Evolutionary conservation across 1,140 invertebrate genomes (phyloP).

Genomic region (Drosophila sturtevanti): DNA sequence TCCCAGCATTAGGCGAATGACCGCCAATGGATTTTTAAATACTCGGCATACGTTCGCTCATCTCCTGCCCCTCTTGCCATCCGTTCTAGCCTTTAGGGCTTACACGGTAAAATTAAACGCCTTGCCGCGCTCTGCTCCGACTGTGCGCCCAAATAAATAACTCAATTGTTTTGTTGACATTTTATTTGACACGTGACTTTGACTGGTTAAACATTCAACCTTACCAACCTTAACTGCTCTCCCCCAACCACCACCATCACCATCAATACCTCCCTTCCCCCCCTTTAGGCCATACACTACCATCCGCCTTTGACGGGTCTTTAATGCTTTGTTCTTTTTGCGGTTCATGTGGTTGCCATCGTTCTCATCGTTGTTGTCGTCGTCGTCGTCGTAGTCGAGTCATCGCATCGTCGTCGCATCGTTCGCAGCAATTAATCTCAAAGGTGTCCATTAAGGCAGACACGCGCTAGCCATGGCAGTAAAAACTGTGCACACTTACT

Average conservation of each 20-base stretch:
- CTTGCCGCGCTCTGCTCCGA: conserved; percentile 33
- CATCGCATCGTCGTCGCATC: conserved; percentile 20
- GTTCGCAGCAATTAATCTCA: conserved; percentile 73
- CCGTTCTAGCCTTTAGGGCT: conserved; percentile 14
- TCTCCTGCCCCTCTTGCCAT: neutral
- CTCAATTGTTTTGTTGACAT: conserved; percentile 81
- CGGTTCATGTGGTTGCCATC: conserved; percentile 72
- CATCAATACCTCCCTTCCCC: neutral
- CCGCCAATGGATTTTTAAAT: conserved; percentile 81
- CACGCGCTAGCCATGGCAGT: conserved; percentile 56
- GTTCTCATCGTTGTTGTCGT: conserved; percentile 41
- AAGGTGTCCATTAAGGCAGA: conserved; percentile 78
- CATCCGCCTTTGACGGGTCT: conserved; percentile 8
- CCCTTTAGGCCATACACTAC: too few relatives aligned
- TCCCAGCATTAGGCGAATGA: conserved; percentile 69
- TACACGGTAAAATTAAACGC: conserved; percentile 65
- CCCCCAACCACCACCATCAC: neutral
- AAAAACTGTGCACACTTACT: conserved; percentile 33
- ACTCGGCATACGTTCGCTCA: conserved; percentile 60
- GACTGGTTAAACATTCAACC: conserved; percentile 74
- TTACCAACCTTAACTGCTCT: conserved; percentile 1
- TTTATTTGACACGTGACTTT: conserved; percentile 80
- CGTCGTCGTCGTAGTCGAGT: conserved; percentile 10
- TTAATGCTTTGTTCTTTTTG: conserved; percentile 81
- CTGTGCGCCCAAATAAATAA: conserved; percentile 75